These are phyloP conservation scores for Gracilinanus agilis DNA, from an alignment of 2,113 vertebrate genomes.

Conservation along the genomic window DNA sequence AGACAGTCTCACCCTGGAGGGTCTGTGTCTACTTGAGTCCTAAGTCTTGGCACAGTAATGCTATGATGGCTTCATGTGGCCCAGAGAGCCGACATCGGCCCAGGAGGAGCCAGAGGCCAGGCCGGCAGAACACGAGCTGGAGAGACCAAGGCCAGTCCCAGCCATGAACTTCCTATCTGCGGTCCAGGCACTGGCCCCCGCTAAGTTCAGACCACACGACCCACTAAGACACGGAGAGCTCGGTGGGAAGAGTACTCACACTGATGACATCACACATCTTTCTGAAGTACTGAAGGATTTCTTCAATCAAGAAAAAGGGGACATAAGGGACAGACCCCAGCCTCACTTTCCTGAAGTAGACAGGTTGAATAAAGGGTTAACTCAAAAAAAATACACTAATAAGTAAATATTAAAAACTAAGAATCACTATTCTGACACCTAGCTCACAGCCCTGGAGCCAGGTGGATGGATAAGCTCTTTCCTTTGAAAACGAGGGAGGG, in stretches of 20 bases:
- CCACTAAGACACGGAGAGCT: neutral
- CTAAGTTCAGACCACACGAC: neutral
- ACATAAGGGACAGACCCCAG: neutral
- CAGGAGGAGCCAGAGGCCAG: neutral
- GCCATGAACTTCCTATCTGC: neutral
- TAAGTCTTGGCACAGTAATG: neutral
- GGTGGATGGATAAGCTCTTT: neutral
- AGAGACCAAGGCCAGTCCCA: neutral
- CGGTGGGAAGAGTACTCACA: neutral
- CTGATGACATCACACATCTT: neutral
- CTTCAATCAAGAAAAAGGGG: neutral
- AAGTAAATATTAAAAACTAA: neutral
- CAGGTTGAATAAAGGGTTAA: neutral
- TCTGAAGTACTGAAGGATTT: neutral
- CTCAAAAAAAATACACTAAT: neutral
- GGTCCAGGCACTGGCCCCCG: too few species aligned
- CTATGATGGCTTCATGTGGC: neutral
- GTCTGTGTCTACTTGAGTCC: neutral
- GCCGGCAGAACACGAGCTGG: neutral
- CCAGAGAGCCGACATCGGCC: neutral
- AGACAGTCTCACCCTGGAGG: neutral
- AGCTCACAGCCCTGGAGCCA: neutral
- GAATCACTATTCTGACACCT: neutral
- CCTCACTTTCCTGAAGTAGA: neutral
- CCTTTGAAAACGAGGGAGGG: neutral